phyloP scores from a whole-genome alignment of 2,888 invertebrate species.

The Lamellibrachia columna region DNA sequence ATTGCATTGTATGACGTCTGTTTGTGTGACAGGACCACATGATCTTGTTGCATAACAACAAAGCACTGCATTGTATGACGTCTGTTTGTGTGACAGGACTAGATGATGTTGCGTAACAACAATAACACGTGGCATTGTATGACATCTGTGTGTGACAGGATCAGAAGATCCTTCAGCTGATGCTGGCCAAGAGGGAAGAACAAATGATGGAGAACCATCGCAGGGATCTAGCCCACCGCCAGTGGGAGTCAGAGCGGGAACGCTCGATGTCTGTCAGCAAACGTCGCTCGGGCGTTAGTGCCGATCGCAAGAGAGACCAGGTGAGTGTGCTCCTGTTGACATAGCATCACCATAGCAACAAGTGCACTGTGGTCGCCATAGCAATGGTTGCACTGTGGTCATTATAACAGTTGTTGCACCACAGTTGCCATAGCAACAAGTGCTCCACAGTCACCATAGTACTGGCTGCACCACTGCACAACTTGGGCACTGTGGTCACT shows the following conservation, averaged over 20 bases:
- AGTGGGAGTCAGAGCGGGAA: constrained; percentile 31
- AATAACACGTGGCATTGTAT: neutral
- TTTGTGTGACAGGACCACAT: neutral
- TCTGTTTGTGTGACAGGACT: neutral
- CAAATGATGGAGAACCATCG: constrained; percentile 21
- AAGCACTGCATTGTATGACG: neutral
- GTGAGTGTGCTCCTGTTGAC: neutral
- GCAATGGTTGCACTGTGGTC: neutral
- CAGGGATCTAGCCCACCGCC: constrained; percentile 26
- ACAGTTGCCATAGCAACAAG: neutral
- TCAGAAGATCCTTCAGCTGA: constrained; percentile 37
- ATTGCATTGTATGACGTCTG: neutral
- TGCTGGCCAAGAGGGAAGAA: constrained; percentile 32
- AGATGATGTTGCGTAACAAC: too few species aligned
- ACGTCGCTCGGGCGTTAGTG: neutral
- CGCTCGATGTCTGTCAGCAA: neutral
- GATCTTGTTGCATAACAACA: neutral
- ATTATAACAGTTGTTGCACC: neutral
- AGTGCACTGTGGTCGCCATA: constrained; percentile 16
- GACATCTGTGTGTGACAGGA: constrained; percentile 29
- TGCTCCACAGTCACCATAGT: too few species aligned
- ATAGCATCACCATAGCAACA: neutral
- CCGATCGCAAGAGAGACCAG: neutral
- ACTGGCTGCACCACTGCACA: neutral
- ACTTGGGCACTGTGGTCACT: neutral